A percentile compares a stretch with the other conserved stretches of the same genome.
Conservation (phyloP, 2,797 vertebrate genomes). For the Pseudopleuronectes americanus region DNA sequence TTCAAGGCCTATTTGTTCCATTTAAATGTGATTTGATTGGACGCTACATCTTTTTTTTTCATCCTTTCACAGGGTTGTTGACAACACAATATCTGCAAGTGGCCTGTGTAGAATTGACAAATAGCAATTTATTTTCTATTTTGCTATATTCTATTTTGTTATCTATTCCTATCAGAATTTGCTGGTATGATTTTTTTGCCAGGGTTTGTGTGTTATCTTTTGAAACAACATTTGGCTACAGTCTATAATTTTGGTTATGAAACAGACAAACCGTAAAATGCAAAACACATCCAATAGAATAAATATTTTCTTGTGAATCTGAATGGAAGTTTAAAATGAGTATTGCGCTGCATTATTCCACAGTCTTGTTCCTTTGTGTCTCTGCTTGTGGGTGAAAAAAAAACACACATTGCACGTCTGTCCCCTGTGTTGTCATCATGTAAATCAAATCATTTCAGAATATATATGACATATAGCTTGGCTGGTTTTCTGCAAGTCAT, state of each 20-base stretch:
- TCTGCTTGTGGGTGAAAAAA: neutral
- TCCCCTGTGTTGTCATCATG: slow-evolving; percentile 24
- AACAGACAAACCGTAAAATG: neutral
- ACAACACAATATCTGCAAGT: slow-evolving; percentile 6
- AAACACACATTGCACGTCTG: neutral
- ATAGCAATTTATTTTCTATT: neutral
- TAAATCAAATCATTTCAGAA: neutral
- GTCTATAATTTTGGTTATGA: neutral
- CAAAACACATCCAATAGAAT: neutral
- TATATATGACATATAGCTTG: neutral
- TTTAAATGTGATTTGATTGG: slow-evolving; percentile 35
- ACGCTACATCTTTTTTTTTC: slow-evolving; percentile 14
- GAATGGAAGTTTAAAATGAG: neutral
- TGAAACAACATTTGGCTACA: neutral
- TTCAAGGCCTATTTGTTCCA: slow-evolving; percentile 6
- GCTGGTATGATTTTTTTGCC: neutral
- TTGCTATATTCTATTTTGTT: rapidly evolving
- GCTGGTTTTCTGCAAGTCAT: slow-evolving; percentile 66
- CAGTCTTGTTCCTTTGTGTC: slow-evolving; percentile 13
- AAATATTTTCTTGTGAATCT: neutral
- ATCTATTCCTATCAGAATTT: no score
- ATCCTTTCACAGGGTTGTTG: slow-evolving; percentile 25
- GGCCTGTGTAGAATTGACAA: neutral
- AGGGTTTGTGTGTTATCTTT: neutral
- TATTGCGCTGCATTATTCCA: neutral